Evolutionary conservation across 2,113 vertebrate species (phyloP).

Genomic region (Oostethus manadensis): DNA sequence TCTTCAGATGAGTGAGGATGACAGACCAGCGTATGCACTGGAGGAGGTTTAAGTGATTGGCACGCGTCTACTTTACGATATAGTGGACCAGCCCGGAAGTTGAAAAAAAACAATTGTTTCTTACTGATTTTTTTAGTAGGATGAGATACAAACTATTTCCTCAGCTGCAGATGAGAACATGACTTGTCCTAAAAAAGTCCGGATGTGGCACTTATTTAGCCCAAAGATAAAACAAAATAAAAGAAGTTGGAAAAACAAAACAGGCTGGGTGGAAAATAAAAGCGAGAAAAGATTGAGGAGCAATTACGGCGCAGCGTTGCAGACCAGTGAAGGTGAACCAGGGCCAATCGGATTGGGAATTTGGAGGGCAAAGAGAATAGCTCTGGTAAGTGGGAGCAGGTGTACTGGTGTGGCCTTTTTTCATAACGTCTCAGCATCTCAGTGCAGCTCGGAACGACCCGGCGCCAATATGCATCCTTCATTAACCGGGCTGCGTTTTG

Average conservation of each 20-base stretch:
- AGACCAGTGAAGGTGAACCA: not conserved
- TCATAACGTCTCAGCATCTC: not conserved
- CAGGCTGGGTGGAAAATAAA: not conserved
- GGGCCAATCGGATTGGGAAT: not conserved
- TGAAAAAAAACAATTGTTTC: not conserved
- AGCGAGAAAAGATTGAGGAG: not conserved
- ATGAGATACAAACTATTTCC: not conserved
- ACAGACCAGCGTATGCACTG: no score
- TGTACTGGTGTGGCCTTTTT: not conserved
- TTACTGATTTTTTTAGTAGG: not conserved
- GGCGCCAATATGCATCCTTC: not conserved
- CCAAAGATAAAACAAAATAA: not conserved
- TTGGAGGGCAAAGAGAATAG: not conserved
- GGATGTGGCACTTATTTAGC: no score
- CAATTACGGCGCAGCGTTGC: not conserved
- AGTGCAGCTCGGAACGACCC: not conserved
- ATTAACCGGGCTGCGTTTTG: not conserved
- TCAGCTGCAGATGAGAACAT: no score
- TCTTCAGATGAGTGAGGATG: slow-evolving; percentile 7
- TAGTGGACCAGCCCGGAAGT: no score
- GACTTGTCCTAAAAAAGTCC: no score
- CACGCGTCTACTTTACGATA: no score
- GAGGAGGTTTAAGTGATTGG: no score
- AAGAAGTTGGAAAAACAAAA: not conserved
- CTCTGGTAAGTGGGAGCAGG: slow-evolving; percentile 1